These are phyloP conservation scores for Enteromius thamalakanensis DNA, from an alignment of 2,797 vertebrate genomes.

Conservation along the genomic window DNA sequence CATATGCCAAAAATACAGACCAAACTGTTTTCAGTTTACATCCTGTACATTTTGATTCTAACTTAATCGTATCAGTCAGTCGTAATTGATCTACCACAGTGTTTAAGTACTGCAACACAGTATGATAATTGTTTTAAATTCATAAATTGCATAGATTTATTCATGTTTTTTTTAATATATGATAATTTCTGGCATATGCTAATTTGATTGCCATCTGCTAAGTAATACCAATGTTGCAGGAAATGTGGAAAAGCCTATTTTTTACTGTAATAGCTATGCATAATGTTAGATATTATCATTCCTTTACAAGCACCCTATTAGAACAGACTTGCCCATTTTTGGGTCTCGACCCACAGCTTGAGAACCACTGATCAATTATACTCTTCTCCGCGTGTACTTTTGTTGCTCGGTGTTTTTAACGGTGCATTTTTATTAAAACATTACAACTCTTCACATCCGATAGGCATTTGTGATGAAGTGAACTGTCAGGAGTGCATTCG, in stretches of 20 bases:
- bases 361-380: not conserved
- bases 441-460: slow-evolving; percentile 24
- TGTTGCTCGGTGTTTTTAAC: slow-evolving; percentile 11
- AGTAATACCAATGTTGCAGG: not conserved
- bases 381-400: not conserved
- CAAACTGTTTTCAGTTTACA: not conserved
- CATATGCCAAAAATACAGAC: not conserved
- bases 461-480: slow-evolving; percentile 34
- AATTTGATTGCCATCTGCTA: not conserved
- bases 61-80: slow-evolving; percentile 8
- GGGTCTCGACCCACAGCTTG: not conserved
- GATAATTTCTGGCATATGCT: not conserved
- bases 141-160: not conserved
- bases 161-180: not conserved
- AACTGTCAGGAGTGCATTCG: slow-evolving; percentile 42
- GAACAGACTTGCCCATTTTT: not conserved
- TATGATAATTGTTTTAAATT: not conserved
- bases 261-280: not conserved
- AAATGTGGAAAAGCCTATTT: not conserved
- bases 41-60: not conserved
- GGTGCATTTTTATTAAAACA: slow-evolving; percentile 20
- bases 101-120: not conserved
- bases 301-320: not conserved
- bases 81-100: not conserved
- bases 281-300: slow-evolving; percentile 3